Base-by-base conservation (phyloP, 2,797 vertebrate genomes). In the Mareca strepera region DNA sequence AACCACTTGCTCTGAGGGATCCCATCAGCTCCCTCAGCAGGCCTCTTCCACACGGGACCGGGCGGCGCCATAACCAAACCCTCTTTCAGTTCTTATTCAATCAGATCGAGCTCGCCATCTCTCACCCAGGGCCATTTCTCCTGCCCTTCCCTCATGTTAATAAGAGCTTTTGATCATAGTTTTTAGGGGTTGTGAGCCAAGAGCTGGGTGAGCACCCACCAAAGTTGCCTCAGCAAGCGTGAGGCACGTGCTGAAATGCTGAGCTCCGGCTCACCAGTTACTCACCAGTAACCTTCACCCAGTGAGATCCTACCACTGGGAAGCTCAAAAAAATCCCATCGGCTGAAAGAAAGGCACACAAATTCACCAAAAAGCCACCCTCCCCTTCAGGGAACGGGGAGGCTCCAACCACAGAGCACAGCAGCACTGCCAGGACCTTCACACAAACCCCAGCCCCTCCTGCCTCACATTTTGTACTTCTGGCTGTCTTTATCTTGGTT, bases 151-250 rank as follows among this genome's bases (percentile, higher is more conserved):
- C 60, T 39, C 48, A 39, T 6, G 39, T 64, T 3, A 39, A 44
- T 2, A 9, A 63, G 6, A 0, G 0, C 9, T 21, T 90, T 63
- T 9, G 3, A 3, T 5, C 39, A 56, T 20, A 26, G 14, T 86
- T 75, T 29, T 46, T 4, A 17, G 13, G 1, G 1, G 29, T 52
- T 62, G 58, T 0, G 0, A 86, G 67, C 44, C 74, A n/a, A 75
- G 37, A 74, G 66, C 10, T 70, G 62, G 52, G 17, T 60, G 18
- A 22, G 63, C 86, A 13, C 20, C 53, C 63, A 73, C 20, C 2
- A 9, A 2, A 55, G 66, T 78, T 26, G 39, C 48, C 66, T 70
- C 62, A 35, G 63, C 76, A 22, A 44, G 43, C 6, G 3, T 6
- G 33, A 60, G 16, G 22, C 16, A 7, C 16, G 9, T 5, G 10